Evolutionary conservation across 2,888 invertebrate genomes (phyloP).

Genomic region (Monopis laevigella): DNA sequence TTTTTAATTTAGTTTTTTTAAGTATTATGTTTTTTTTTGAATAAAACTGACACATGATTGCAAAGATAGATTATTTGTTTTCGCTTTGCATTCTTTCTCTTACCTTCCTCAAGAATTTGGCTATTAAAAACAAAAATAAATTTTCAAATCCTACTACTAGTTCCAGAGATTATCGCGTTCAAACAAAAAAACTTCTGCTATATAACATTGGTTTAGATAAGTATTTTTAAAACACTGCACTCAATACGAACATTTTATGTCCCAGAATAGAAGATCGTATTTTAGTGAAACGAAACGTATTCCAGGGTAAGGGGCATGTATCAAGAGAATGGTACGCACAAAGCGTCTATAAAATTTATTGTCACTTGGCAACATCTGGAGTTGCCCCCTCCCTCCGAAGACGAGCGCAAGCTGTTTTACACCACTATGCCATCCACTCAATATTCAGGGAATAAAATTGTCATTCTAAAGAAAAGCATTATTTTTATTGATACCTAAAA

Average conservation of each 20-base stretch:
- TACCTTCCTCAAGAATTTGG: too few relatives aligned
- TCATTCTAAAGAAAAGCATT: neutral
- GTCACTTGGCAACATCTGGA: slow-evolving; percentile 63
- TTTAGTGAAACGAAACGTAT: slow-evolving; percentile 1
- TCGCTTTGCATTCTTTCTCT: too few relatives aligned
- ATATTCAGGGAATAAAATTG: slow-evolving; percentile 52
- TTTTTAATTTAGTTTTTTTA: too few relatives aligned
- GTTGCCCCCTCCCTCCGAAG: slow-evolving; percentile 30
- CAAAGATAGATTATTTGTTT: too few relatives aligned
- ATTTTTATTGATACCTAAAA: slow-evolving; percentile 2
- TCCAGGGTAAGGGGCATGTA: slow-evolving; percentile 2
- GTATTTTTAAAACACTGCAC: too few relatives aligned
- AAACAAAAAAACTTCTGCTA: too few relatives aligned
- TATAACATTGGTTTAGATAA: too few relatives aligned
- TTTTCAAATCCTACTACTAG: too few relatives aligned
- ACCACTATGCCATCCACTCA: slow-evolving; percentile 38
- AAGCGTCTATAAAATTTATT: slow-evolving; percentile 64
- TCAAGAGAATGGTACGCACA: slow-evolving; percentile 37
- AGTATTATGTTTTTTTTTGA: too few relatives aligned
- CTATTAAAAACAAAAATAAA: too few relatives aligned
- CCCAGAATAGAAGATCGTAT: neutral
- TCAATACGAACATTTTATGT: neutral
- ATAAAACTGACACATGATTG: too few relatives aligned
- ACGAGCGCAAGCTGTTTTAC: slow-evolving; percentile 47
- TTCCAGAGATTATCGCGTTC: too few relatives aligned